Evolutionary conservation across 2,888 invertebrate genomes (phyloP).

Genomic region (Spodoptera picta): DNA sequence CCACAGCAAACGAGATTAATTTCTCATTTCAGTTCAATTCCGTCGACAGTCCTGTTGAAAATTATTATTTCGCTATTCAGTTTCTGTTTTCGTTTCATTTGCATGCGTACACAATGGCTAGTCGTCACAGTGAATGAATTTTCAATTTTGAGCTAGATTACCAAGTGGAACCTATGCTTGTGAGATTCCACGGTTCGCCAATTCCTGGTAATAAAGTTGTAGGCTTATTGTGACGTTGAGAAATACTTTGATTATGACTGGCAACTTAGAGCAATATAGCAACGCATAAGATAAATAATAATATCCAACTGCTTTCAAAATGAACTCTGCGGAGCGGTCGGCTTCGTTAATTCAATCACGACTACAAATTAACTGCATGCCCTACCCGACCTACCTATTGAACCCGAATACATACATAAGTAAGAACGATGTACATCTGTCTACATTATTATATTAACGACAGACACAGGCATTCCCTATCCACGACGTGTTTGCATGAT

Average conservation of each 20-base stretch:
- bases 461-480: slow-evolving; percentile 28
- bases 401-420: slow-evolving; percentile 56
- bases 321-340: slow-evolving; percentile 66
- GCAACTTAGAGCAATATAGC: slow-evolving; percentile 55
- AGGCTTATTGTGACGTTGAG: slow-evolving; percentile 41
- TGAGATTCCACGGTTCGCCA: slow-evolving; percentile 48
- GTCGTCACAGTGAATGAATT: slow-evolving; percentile 56
- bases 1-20: slow-evolving; percentile 64
- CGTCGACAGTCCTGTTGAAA: slow-evolving; percentile 52
- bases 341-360: slow-evolving; percentile 82
- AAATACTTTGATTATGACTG: slow-evolving; percentile 58
- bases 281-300: slow-evolving; percentile 63
- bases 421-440: slow-evolving; percentile 22
- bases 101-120: slow-evolving; percentile 56
- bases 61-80: slow-evolving; percentile 65
- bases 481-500: slow-evolving; percentile 18
- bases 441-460: slow-evolving; percentile 27
- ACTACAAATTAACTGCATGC: slow-evolving; percentile 76
- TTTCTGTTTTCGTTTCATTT: slow-evolving; percentile 70
- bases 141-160: slow-evolving; percentile 60
- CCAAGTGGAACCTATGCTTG: slow-evolving; percentile 33
- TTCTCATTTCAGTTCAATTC: slow-evolving; percentile 65
- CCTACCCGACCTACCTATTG: slow-evolving; percentile 62
- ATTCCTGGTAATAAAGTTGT: slow-evolving; percentile 41
- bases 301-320: slow-evolving; percentile 73